A percentile compares a stretch with the other conserved stretches of the same genome.
Conservation (phyloP, 2,113 vertebrate genomes). For the Progne subis region DNA sequence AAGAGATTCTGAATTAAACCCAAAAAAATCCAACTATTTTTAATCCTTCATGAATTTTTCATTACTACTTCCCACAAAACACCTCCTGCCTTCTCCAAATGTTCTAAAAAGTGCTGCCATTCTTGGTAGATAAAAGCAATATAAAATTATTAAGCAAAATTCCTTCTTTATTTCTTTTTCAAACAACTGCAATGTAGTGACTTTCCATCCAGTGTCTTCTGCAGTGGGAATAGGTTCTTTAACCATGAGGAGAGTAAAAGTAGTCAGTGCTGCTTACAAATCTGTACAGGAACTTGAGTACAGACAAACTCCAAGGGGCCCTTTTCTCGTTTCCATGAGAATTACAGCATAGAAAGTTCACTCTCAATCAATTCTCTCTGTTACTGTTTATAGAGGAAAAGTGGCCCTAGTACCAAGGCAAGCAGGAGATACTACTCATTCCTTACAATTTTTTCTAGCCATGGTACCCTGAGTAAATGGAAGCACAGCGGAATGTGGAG, state of each 20-base stretch:
- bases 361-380: not conserved
- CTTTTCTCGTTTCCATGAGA: not conserved
- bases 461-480: not conserved
- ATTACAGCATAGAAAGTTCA: not conserved
- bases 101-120: constrained; percentile 61
- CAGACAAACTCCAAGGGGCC: not conserved
- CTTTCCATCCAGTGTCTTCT: constrained; percentile 25
- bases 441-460: not conserved
- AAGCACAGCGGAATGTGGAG: not conserved
- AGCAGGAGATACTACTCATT: not conserved
- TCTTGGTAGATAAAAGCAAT: constrained; percentile 41
- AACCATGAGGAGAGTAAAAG: not conserved
- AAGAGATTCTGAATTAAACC: constrained; percentile 67
- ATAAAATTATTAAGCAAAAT: constrained; percentile 60
- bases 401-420: not conserved
- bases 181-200: not conserved
- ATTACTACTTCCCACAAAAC: constrained; percentile 73
- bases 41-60: constrained; percentile 72
- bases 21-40: constrained; percentile 67
- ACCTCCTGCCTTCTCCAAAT: constrained; percentile 74
- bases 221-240: not conserved
- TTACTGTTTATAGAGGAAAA: not conserved
- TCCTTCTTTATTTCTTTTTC: constrained; percentile 38
- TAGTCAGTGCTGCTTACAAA: not conserved
- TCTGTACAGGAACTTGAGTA: not conserved